Base-by-base conservation (phyloP, 1,140 invertebrate species). In the Anastrepha obliqua region DNA sequence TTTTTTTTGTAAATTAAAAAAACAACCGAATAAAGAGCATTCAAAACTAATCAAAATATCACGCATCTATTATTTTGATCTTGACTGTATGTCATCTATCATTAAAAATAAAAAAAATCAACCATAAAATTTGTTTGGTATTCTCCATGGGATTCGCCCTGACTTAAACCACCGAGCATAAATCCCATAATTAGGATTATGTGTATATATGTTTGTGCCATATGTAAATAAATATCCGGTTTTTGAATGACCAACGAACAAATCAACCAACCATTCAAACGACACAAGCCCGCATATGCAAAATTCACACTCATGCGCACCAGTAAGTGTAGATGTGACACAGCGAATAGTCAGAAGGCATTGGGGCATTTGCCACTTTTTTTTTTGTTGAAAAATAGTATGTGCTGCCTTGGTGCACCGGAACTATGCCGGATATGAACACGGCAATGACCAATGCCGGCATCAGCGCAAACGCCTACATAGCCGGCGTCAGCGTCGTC, bases 171-270 rank as follows among this genome's bases (percentile, higher is more conserved):
- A 87, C 87, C 65, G 39, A 86, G 86, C 67, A 89, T 89, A 90
- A 89, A 88, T 90, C 87, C 88, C 88, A 89, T 89, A 90, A 90
- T 90, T 90, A 90, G 90, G 88, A 87, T 64, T 59, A 74, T 88
- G 87, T 88, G 87, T 87, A 88, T 88, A 88, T 87, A 88, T 29
- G 29, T 29, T 29, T 29, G 29, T 29, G 29, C 29, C 29, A 29
- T 29, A 29, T 29, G 29, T 89, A 87, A 90, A 89, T 89, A 70
- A 81, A 88, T 67, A 86, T 86, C 64, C 70, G 81, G 86, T 74
- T 44, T 15, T 29, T 39, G 3, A 47, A 74, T 17, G 67, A 47
- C 3, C 67, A 74, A 44, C 39, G 20, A 20, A 42, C 3, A 42
- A 47, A 8, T 0, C 67, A 47, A 74, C 13, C 42, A 11, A 74